Percentiles rank a stretch among this genome's conserved stretches.
Conservation (phyloP, 1,140 invertebrate genomes). For the Pomacea maculata region DNA sequence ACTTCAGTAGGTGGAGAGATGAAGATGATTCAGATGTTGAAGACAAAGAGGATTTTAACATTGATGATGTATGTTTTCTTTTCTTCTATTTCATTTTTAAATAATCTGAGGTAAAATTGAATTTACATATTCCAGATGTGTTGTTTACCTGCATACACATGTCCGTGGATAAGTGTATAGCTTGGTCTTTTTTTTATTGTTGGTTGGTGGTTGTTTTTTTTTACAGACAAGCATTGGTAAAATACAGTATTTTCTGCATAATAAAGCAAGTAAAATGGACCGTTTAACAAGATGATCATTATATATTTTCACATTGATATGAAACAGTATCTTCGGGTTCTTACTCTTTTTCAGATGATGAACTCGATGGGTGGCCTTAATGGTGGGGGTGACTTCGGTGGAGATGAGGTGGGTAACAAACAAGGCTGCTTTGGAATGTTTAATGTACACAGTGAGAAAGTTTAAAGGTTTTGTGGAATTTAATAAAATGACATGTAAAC, state of each 20-base stretch:
- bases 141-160: not conserved
- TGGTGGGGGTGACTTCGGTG: conserved; percentile 29
- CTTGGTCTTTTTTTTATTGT: not conserved
- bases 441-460: not conserved
- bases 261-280: too few relatives aligned
- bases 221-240: too few relatives aligned
- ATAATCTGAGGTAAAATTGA: not conserved
- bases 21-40: conserved; percentile 82
- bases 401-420: conserved; percentile 1
- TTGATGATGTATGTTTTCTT: conserved; percentile 69
- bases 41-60: conserved; percentile 49
- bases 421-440: not conserved
- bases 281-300: not conserved
- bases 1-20: conserved; percentile 97
- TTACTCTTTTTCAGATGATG: conserved; percentile 29
- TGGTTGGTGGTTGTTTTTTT: too few relatives aligned
- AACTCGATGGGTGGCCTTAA: conserved; percentile 41
- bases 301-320: too few relatives aligned
- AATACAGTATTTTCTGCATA: not conserved
- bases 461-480: not conserved
- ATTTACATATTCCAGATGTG: not conserved
- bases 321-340: not conserved
- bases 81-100: not conserved
- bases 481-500: not conserved
- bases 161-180: not conserved